These are phyloP conservation scores for Pogonomyrmex californicus DNA, from an alignment of 1,140 invertebrate species.

Conservation along the genomic window DNA sequence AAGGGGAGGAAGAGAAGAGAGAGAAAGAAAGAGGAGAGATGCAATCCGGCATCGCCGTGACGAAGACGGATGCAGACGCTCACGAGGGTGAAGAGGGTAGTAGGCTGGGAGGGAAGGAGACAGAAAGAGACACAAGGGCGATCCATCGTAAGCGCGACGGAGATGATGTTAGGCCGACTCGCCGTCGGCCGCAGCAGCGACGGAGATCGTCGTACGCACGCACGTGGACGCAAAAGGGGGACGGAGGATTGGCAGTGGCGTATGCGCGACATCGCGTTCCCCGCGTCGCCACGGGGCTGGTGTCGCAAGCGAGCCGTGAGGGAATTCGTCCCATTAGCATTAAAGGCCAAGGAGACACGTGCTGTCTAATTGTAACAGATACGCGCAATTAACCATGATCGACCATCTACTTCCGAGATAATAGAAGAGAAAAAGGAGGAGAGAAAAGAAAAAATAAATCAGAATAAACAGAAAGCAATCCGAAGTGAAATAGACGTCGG, in stretches of 20 bases:
- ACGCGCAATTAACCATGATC: constrained; percentile 34
- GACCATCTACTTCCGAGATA: background rate
- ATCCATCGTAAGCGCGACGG: constrained; percentile 44
- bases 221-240: constrained; percentile 52
- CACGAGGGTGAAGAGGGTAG: background rate
- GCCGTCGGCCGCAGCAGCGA: constrained; percentile 55
- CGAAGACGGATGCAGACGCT: constrained; percentile 70
- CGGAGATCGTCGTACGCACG: constrained; percentile 53
- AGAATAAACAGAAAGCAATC: background rate
- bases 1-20: background rate
- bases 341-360: constrained; percentile 40
- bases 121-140: constrained; percentile 8
- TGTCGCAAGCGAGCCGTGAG: background rate
- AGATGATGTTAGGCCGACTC: constrained; percentile 59
- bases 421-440: background rate
- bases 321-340: constrained; percentile 45
- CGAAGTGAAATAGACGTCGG: too few species aligned
- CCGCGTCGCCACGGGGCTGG: constrained; percentile 1
- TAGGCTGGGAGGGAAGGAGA: constrained; percentile 19
- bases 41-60: constrained; percentile 41
- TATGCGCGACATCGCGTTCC: constrained; percentile 68
- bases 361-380: constrained; percentile 48
- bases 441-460: background rate
- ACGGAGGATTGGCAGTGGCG: constrained; percentile 75
- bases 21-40: background rate